Evolutionary conservation across 2,888 invertebrate genomes (phyloP), one percentile per base, ranked within the genome.

Genomic region (Melinaea menophilus): DNA sequence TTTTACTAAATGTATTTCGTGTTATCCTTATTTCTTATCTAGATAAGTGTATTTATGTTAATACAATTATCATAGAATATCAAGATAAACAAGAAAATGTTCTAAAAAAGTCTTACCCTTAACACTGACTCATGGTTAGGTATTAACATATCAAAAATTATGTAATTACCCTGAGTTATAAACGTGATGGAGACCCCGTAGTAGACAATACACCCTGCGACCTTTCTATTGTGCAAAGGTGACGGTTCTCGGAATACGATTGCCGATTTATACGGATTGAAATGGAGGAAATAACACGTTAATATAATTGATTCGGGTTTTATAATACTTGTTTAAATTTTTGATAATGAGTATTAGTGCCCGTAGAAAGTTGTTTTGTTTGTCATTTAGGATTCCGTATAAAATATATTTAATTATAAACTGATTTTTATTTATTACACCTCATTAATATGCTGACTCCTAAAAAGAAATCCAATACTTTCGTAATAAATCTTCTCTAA

Each of bases 211-310:
- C 59, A 66, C 64, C 64, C 62, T 47, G 59, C 62, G 67, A 69
- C 64, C 63, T 67, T 61, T 61, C 61, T 55, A 70, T 73, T 71
- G 72, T 71, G 63, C 58, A 62, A 69, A 71, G 69, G 67, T 68
- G 67, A 68, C 54, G 56, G 55, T 69, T 68, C 68, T 64, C 51
- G 65, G 71, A 71, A 69, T 61, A 55, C 55, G 61, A 63, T 64
- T 70, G 51, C 63, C 11, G 61, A 57, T 55, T 56, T 41, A 51
- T 63, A 48, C 48, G 56, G 59, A 59, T 46, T 59, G 12, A 51
- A 61, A 58, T 51, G n/a, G 31, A 48, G 62, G 56, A 61, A 64
- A 51, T 51, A 51, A 51, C 51, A 31, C 51, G 22, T 51, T 9
- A 41, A 41, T 37, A 11, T 51, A 51, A 51, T 51, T 31, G 51